A percentile compares a stretch with the other conserved stretches of the same genome.
These are phyloP conservation scores for Celastrina argiolus DNA, from an alignment of 2,888 invertebrate genomes.

Conservation along the genomic window DNA sequence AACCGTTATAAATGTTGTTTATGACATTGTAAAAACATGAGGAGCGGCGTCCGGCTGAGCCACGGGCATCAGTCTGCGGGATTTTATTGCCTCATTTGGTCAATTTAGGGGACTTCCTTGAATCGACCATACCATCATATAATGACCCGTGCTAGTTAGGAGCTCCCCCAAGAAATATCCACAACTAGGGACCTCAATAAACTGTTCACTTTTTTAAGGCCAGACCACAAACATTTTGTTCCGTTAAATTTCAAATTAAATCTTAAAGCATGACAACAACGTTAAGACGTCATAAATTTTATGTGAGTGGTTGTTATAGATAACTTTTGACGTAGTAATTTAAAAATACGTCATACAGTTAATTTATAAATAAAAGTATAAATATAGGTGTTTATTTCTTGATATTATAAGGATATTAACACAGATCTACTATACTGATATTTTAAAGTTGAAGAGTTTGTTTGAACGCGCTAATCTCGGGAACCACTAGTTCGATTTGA, in stretches of 20 bases:
- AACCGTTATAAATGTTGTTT: conserved; percentile 11
- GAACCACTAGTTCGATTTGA: too few relatives aligned
- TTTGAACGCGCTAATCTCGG: too few relatives aligned
- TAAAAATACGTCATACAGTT: background rate
- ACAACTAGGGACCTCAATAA: conserved; percentile 23
- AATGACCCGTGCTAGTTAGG: conserved; percentile 36
- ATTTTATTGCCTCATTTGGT: conserved; percentile 67
- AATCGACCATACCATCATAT: conserved; percentile 52
- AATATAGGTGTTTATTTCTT: too few relatives aligned
- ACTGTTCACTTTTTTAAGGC: conserved; percentile 23
- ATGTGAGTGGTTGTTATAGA: conserved; percentile 48
- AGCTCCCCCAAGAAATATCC: background rate
- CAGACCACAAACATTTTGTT: conserved; percentile 17
- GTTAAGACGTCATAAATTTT: conserved; percentile 57
- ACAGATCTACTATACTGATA: too few relatives aligned
- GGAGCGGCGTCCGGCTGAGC: conserved; percentile 56
- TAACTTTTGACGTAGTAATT: conserved; percentile 20
- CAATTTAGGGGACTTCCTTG: conserved; percentile 65
- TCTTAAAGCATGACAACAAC: conserved; percentile 49
- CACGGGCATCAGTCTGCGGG: conserved; percentile 56
- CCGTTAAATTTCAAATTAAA: conserved; percentile 46
- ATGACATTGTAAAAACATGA: conserved; percentile 58
- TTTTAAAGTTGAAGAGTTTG: too few relatives aligned
- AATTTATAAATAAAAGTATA: too few relatives aligned
- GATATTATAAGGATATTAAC: too few relatives aligned